These are phyloP conservation scores for Coilia nasus DNA, from an alignment of 2,797 vertebrate genomes.

Conservation along the genomic window DNA sequence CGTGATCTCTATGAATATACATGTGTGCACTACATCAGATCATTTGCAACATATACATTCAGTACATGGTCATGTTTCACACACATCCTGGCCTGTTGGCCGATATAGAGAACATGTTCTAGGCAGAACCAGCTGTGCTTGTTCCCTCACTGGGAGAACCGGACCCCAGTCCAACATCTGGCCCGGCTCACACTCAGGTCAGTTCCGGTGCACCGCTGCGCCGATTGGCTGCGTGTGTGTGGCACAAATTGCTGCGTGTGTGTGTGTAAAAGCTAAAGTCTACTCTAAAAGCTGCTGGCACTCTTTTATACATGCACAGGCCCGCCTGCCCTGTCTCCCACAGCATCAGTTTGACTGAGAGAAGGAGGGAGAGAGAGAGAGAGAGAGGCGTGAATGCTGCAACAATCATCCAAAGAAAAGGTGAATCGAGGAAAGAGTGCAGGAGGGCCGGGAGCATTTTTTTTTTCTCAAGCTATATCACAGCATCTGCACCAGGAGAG, in stretches of 20 bases:
- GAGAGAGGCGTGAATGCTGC: not conserved
- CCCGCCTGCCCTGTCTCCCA: not conserved
- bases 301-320: not conserved
- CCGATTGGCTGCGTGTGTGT: not conserved
- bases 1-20: constrained; percentile 55
- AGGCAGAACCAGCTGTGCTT: not conserved
- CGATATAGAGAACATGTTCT: not conserved
- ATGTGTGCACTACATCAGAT: constrained; percentile 61
- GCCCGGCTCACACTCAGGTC: not conserved
- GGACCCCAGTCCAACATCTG: not conserved
- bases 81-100: not conserved
- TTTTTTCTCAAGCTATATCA: not conserved
- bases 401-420: not conserved
- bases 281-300: not conserved
- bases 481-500: not conserved
- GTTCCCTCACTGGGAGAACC: not conserved
- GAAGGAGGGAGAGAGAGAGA: not conserved
- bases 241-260: not conserved
- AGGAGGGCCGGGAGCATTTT: not conserved
- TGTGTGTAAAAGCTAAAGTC: not conserved
- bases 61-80: constrained; percentile 29
- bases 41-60: constrained; percentile 63
- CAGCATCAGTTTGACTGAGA: not conserved
- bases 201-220: not conserved
- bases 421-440: not conserved